Evolutionary conservation across 2,888 invertebrate species (phyloP), one percentile per base, ranked within the genome.

Genomic region (Orthosia gothica): DNA sequence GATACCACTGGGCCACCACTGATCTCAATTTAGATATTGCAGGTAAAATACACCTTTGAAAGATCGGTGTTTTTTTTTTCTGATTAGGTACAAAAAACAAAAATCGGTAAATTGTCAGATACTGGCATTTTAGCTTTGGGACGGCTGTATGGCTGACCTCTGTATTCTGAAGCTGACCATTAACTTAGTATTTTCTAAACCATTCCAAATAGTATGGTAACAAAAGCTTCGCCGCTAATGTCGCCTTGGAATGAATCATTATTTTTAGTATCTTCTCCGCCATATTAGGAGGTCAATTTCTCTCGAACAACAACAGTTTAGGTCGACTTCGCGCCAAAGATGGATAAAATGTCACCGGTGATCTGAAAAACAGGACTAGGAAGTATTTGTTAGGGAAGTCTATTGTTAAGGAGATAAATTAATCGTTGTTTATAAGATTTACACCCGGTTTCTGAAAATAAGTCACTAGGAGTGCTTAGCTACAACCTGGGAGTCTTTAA

Each of bases 231-330:
- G n/a, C 75, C 71, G 74, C 80, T 82, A 83, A 82, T 84, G 83
- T 80, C 78, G 77, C 73, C 67, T 78, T 70, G 62, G 80, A 88
- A 83, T 86, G 81, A 80, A 85, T 85, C 83, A 85, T 89, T 89
- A 88, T 83, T 83, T 89, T 88, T 87, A 87, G 77, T 82, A 77
- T 74, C 78, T 69, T 73, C 74, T 59, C 78, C 85, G 64, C 88
- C 87, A 78, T 89, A 83, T 85, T 86, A 70, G 84, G 89, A 75
- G 66, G 66, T 70, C 82, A 88, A 87, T 88, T 85, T 81, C 82
- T 82, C 79, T 82, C 64, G 67, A 77, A 87, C 88, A 84, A 83
- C 81, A 83, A 58, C 70, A 87, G 84, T 86, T 85, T 78, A 77
- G 67, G 76, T 84, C 65, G 49, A 45, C 78, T 73, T 78, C 63